Conservation (phyloP, 2,888 invertebrate genomes). For the Melolontha melolontha region DNA sequence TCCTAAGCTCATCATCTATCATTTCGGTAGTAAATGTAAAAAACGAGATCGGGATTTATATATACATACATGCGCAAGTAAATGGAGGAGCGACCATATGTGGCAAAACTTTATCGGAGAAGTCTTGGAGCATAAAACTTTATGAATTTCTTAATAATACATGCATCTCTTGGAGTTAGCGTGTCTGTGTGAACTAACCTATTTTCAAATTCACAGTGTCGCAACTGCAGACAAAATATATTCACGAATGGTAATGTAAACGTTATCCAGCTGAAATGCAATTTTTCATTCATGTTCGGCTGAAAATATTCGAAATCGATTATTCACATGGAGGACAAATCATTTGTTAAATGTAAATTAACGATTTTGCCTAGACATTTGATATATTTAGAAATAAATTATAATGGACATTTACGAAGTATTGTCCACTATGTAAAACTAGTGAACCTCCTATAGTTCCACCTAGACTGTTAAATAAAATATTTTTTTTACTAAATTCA, state of each 20-base stretch:
- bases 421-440: no score
- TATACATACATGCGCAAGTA: slow-evolving; percentile 1
- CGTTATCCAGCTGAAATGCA: no score
- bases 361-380: no score
- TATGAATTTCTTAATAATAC: slow-evolving; percentile 36
- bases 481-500: no score
- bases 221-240: not conserved
- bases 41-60: not conserved
- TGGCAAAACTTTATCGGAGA: slow-evolving; percentile 7
- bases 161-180: not conserved
- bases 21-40: slow-evolving; percentile 15
- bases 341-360: no score
- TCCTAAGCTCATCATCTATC: slow-evolving; percentile 8
- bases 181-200: slow-evolving; percentile 5
- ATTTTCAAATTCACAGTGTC: not conserved
- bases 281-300: not conserved
- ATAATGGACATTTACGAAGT: no score
- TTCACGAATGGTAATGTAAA: not conserved
- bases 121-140: slow-evolving; percentile 14
- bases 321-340: no score
- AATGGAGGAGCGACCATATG: not conserved
- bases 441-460: no score
- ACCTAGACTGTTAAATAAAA: no score
- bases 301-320: no score
- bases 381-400: no score